Evolutionary conservation across 2,113 vertebrate species (phyloP).

Genomic region (Elachura formosa): DNA sequence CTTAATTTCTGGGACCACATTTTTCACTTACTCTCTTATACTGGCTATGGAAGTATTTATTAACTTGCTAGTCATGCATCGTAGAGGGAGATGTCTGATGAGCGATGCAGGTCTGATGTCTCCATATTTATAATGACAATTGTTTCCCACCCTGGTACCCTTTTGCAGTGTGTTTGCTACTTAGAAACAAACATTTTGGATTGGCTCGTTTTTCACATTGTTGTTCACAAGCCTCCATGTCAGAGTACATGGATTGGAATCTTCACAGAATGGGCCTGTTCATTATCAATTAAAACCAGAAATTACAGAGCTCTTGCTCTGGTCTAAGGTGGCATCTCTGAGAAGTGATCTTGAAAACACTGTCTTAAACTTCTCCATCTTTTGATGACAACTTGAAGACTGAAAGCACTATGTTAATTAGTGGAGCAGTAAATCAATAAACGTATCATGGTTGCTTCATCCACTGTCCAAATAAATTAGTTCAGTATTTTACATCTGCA

Average conservation of each 20-base stretch:
- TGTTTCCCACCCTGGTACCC: not conserved
- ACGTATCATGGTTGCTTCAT: not conserved
- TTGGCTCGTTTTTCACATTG: not conserved
- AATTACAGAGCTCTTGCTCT: not conserved
- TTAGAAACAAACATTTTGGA: not conserved
- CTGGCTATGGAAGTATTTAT: not conserved
- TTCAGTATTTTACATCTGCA: not conserved
- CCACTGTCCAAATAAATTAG: constrained; percentile 6
- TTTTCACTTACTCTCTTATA: not conserved
- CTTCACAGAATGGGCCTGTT: not conserved
- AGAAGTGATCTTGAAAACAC: not conserved
- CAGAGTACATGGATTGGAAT: not conserved
- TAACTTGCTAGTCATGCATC: not conserved
- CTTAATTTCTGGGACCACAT: rapidly evolving
- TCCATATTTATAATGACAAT: not conserved
- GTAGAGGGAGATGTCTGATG: not conserved
- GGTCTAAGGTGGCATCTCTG: not conserved
- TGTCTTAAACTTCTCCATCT: constrained; percentile 7
- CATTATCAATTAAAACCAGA: not conserved
- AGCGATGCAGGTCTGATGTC: not conserved
- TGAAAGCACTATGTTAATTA: constrained; percentile 25
- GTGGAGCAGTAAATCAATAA: constrained; percentile 22
- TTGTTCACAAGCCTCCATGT: not conserved
- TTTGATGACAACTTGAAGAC: not conserved
- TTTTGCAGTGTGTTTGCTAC: not conserved